These are phyloP conservation scores for Teinopalpus imperialis DNA, from an alignment of 2,888 invertebrate genomes.

Conservation along the genomic window DNA sequence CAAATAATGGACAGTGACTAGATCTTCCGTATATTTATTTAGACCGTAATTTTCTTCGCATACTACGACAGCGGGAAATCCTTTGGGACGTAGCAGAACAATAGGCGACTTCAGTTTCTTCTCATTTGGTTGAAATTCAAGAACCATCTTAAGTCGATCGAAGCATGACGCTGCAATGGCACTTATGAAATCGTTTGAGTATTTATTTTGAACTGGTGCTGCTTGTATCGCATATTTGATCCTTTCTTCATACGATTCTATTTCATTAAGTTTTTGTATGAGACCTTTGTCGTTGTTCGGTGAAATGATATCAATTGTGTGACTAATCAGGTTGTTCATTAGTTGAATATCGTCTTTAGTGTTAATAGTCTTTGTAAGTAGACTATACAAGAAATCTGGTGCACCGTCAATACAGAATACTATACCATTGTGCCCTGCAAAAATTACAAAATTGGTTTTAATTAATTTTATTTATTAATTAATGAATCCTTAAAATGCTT, in stretches of 20 bases:
- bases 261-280: conserved; percentile 69
- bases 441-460: not conserved
- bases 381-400: conserved; percentile 85
- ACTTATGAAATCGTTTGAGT: conserved; percentile 52
- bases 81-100: conserved; percentile 84
- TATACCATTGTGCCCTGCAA: conserved; percentile 77
- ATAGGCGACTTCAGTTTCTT: conserved; percentile 81
- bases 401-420: conserved; percentile 91
- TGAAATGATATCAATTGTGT: conserved; percentile 75
- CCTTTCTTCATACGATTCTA: conserved; percentile 81
- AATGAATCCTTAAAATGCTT: too few relatives aligned
- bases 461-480: not conserved
- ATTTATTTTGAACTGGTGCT: conserved; percentile 61
- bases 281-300: conserved; percentile 66
- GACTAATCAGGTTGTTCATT: conserved; percentile 81
- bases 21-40: conserved; percentile 78
- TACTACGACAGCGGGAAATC: conserved; percentile 69
- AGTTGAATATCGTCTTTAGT: conserved; percentile 70
- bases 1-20: conserved; percentile 83
- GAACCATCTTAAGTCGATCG: conserved; percentile 78
- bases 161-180: conserved; percentile 52
- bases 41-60: conserved; percentile 86
- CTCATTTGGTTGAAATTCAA: conserved; percentile 66
- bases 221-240: conserved; percentile 68
- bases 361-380: conserved; percentile 72